Evolutionary conservation across 1,140 invertebrate genomes (phyloP).

Genomic region (Drosophila pectinifera): DNA sequence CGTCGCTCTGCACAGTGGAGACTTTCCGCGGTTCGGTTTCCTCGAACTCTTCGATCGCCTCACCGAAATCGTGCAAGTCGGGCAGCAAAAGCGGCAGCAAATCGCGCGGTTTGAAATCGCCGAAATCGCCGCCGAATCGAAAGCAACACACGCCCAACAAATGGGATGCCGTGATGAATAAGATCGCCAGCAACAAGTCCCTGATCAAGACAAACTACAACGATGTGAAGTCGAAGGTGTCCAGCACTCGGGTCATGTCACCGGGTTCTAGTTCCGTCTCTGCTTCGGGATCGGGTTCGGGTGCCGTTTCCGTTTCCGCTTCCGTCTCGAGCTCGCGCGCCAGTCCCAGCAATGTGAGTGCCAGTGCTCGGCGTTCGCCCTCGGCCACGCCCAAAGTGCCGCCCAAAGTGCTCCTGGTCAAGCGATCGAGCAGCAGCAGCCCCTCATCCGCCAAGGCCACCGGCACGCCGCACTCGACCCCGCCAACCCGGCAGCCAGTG

Average conservation of each 20-base stretch:
- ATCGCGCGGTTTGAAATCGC: slow-evolving; percentile 41
- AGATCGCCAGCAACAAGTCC: slow-evolving; percentile 90
- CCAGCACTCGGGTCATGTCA: slow-evolving; percentile 77
- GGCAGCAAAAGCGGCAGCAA: slow-evolving; percentile 24
- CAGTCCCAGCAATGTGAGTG: slow-evolving; percentile 58
- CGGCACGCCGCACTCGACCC: slow-evolving; percentile 35
- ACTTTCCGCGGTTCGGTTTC: slow-evolving; percentile 45
- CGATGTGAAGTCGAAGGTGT: slow-evolving; percentile 93
- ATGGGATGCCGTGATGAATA: slow-evolving; percentile 93
- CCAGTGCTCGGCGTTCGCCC: slow-evolving; percentile 62
- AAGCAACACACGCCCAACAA: slow-evolving; percentile 85
- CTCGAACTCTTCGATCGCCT: slow-evolving; percentile 59
- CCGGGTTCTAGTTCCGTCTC: slow-evolving; percentile 22
- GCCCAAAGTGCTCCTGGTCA: slow-evolving; percentile 36
- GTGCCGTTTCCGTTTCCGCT: slow-evolving; percentile 2
- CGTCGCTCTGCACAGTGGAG: slow-evolving; percentile 71
- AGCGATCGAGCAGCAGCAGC: slow-evolving; percentile 48
- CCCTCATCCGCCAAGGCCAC: slow-evolving; percentile 6
- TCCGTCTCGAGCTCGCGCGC: slow-evolving; percentile 21
- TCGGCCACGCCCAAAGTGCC: slow-evolving; percentile 48
- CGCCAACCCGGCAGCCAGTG: slow-evolving; percentile 76
- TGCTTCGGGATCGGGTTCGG: slow-evolving; percentile 1
- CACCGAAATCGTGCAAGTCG: slow-evolving; percentile 62
- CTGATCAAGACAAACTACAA: slow-evolving; percentile 90
- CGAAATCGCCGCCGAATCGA: slow-evolving; percentile 72